These are phyloP conservation scores for Xestia ashworthii DNA, from an alignment of 2,888 invertebrate genomes.

Conservation along the genomic window DNA sequence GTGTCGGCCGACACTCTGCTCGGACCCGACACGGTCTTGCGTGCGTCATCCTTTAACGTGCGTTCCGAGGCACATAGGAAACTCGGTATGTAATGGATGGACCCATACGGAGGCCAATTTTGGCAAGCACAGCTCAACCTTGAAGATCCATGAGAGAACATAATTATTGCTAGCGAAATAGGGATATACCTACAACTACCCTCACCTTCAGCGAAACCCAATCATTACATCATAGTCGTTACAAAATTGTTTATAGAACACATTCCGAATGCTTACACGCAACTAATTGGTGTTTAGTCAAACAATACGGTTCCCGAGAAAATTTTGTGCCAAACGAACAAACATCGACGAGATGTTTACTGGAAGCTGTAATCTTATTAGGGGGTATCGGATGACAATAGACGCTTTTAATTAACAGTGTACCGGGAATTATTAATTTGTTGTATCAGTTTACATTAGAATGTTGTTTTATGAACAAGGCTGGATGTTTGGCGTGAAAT, in stretches of 20 bases:
- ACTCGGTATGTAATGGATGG: no score
- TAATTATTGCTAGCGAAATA: background rate
- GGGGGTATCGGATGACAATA: constrained; percentile 39
- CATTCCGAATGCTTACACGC: constrained; percentile 29
- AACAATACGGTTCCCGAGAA: constrained; percentile 42
- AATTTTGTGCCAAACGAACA: constrained; percentile 38
- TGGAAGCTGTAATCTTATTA: constrained; percentile 43
- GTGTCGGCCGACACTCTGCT: no score
- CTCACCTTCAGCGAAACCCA: background rate
- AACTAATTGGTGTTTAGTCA: constrained; percentile 60
- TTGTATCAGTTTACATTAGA: constrained; percentile 16
- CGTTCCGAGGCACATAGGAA: no score
- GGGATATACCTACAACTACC: no score
- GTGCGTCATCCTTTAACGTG: no score
- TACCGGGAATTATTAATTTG: constrained; percentile 15
- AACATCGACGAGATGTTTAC: constrained; percentile 35
- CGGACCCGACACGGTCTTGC: no score
- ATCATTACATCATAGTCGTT: background rate
- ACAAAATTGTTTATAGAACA: constrained; percentile 44
- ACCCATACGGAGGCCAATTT: background rate
- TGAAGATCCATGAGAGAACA: background rate
- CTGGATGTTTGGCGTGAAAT: background rate
- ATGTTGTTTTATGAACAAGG: background rate
- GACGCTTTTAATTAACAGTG: constrained; percentile 24
- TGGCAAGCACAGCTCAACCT: background rate